These are phyloP conservation scores for Colletes collaris DNA, from an alignment of 2,888 invertebrate species.

Conservation along the genomic window DNA sequence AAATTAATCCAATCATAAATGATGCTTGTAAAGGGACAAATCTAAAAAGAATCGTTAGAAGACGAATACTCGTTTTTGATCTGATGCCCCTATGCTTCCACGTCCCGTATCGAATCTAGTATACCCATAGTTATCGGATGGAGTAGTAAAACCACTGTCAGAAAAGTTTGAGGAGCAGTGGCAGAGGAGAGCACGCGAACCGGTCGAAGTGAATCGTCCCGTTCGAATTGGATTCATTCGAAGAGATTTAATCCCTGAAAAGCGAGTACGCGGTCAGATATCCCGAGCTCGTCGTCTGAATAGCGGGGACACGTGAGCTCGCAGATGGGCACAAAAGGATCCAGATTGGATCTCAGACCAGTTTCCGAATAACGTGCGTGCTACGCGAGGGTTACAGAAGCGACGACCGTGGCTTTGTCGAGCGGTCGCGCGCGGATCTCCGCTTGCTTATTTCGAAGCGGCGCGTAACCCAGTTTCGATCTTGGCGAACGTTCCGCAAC, in stretches of 20 bases:
- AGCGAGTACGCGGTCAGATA: conserved; percentile 46
- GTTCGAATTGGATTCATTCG: conserved; percentile 47
- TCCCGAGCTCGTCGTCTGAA: conserved; percentile 34
- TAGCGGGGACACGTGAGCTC: conserved; percentile 41
- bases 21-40: too few relatives aligned
- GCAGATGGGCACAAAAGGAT: conserved; percentile 66
- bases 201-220: conserved; percentile 42
- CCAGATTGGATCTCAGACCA: conserved; percentile 63
- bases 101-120: too few relatives aligned
- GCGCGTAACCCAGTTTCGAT: conserved; percentile 64
- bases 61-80: too few relatives aligned
- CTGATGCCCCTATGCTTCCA: too few relatives aligned
- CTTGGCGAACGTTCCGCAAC: conserved; percentile 39
- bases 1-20: too few relatives aligned
- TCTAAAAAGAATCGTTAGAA: too few relatives aligned
- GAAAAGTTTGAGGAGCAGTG: neutral
- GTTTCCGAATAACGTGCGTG: conserved; percentile 56
- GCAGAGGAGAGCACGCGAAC: conserved; percentile 4
- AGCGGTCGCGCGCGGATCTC: conserved; percentile 33
- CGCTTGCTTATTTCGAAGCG: conserved; percentile 51
- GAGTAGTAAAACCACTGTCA: too few relatives aligned
- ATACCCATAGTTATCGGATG: too few relatives aligned
- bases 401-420: neutral
- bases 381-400: conserved; percentile 15
- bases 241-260: conserved; percentile 57